phyloP scores from a whole-genome alignment of 2,888 invertebrate species.

The Drosophila eohydei region DNA sequence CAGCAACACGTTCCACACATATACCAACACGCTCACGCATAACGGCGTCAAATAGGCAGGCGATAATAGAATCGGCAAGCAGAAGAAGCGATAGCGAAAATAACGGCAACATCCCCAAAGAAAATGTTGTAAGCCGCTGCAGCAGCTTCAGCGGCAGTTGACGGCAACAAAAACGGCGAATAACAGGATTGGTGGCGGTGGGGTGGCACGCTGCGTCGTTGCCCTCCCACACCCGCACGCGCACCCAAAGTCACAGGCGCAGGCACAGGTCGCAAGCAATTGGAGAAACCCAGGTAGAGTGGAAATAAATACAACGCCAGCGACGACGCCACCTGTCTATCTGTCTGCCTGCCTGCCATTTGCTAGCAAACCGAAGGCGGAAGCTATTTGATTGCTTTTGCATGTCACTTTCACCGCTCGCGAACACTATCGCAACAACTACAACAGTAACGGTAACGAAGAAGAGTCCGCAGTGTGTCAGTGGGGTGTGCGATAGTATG shows the following conservation, averaged over 20 bases:
- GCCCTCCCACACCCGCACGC: slow-evolving; percentile 53
- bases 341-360: slow-evolving; percentile 14
- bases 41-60: slow-evolving; percentile 12
- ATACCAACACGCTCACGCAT: slow-evolving; percentile 7
- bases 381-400: slow-evolving; percentile 81
- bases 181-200: slow-evolving; percentile 53
- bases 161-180: slow-evolving; percentile 51
- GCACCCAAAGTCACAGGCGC: slow-evolving; percentile 33
- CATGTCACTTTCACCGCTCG: slow-evolving; percentile 84
- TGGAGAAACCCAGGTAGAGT: slow-evolving; percentile 61
- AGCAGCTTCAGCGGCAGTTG: slow-evolving; percentile 23
- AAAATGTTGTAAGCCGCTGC: slow-evolving; percentile 55
- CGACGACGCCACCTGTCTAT: slow-evolving; percentile 29
- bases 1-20: slow-evolving; percentile 5
- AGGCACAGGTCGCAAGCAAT: slow-evolving; percentile 35
- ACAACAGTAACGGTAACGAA: slow-evolving; percentile 8
- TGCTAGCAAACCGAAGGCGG: slow-evolving; percentile 58
- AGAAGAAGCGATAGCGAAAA: slow-evolving; percentile 12
- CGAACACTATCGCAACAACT: slow-evolving; percentile 34
- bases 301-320: slow-evolving; percentile 10
- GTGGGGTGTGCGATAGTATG: slow-evolving; percentile 28
- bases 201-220: slow-evolving; percentile 60
- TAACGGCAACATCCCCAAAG: slow-evolving; percentile 25
- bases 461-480: slow-evolving; percentile 41
- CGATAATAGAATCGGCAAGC: slow-evolving; percentile 34